phyloP scores from a whole-genome alignment of 2,113 vertebrate genomes.

The Eudyptes chrysolophus region DNA sequence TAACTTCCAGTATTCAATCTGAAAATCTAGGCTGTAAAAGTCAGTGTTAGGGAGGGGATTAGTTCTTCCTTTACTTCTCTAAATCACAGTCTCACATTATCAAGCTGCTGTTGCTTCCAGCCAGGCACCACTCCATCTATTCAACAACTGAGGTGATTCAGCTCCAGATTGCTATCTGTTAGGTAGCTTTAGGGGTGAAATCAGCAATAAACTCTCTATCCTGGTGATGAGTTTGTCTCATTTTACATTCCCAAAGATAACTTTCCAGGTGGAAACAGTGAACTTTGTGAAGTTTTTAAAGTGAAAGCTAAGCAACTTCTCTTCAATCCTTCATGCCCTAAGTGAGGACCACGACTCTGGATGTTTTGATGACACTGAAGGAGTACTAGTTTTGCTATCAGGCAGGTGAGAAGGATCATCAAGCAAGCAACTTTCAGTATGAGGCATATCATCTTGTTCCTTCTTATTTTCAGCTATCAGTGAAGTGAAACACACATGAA shows the following conservation, averaged over 20 bases:
- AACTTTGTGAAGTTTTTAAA: not conserved
- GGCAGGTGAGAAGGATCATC: not conserved
- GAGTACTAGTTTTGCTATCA: not conserved
- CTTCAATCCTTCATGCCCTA: not conserved
- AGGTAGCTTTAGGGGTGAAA: not conserved
- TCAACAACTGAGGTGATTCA: not conserved
- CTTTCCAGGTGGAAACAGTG: not conserved
- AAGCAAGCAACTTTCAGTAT: not conserved
- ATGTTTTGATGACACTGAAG: not conserved
- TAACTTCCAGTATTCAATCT: not conserved
- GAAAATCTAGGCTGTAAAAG: not conserved
- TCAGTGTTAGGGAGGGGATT: not conserved
- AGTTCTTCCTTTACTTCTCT: conserved; percentile 1
- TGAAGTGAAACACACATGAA: not conserved
- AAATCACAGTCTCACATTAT: not conserved
- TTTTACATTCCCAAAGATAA: not conserved
- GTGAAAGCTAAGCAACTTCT: not conserved
- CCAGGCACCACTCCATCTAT: not conserved
- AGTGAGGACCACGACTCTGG: not conserved
- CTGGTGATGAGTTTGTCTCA: not conserved
- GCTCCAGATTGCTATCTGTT: not conserved
- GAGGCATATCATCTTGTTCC: not conserved
- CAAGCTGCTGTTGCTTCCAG: conserved; percentile 5
- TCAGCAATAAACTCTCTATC: not conserved
- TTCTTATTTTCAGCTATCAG: not conserved